Evolutionary conservation across 1,140 invertebrate genomes (phyloP), one percentile per base, ranked within the genome.

Genomic region (Maconellicoccus hirsutus): DNA sequence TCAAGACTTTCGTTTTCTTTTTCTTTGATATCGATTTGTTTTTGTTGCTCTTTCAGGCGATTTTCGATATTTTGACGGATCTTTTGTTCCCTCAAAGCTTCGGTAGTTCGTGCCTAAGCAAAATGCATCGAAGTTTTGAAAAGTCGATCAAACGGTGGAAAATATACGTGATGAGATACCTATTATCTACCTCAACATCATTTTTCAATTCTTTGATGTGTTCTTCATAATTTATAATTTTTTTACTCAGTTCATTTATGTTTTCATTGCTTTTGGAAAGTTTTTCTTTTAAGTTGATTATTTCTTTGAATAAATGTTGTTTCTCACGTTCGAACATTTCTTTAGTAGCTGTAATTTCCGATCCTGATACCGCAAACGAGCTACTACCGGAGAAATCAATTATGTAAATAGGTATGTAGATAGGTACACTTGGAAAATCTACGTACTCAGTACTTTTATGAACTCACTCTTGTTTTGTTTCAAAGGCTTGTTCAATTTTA

Each of bases 1-100:
- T 23, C 25, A 2, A 66, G 61, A 23, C 8, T 66, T 66, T 66
- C 61, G 19, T 4, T 26, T 4, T 66, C 61, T 25, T 66, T 66
- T 6, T 66, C 61, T 19, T 66, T 66, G 19, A 66, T 66, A 23
- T 66, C 61, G 10, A 66, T 66, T 66, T 66, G 61, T 66, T 66
- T 66, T 66, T 66, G 61, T 16, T 25, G 25, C 21, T 66, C 61
- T 66, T 66, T 66, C 4, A 66, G 14, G 22, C 61, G 61, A 23
- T 26, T 66, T 66, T 66, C 61, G 8, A 66, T 25, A 25, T 26
- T 66, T 66, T 66, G 61, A 10, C 61, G 21, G 2, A 66, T 23
- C 25, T 66, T 66, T 22, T 23, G 8, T 25, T 66, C 61, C 25
- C 25, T 66, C 6, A 26, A 23, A 16, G 61, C 25, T 66, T 66